Percentiles rank a stretch among this genome's conserved stretches.
Conservation (phyloP, 2,797 vertebrate genomes). For the Periparus ater region DNA sequence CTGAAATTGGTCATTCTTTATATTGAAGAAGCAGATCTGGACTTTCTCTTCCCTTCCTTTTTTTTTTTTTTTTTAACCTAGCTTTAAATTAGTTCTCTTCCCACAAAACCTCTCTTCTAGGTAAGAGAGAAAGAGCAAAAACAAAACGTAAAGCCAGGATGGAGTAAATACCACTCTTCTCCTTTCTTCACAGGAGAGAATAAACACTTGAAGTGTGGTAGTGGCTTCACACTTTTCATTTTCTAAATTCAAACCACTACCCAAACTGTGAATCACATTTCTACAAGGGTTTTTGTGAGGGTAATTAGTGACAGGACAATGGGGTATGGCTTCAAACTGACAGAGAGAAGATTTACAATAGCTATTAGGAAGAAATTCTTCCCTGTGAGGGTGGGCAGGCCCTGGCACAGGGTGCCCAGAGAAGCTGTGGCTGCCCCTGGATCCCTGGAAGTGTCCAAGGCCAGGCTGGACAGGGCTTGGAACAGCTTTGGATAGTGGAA, state of each 20-base stretch:
- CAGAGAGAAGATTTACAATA: not conserved
- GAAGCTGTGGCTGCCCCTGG: not conserved
- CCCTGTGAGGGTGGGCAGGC: rapidly evolving
- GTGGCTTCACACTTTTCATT: not conserved
- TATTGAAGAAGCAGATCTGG: not conserved
- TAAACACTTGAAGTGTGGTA: not conserved
- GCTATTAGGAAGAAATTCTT: not conserved
- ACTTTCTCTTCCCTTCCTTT: not conserved
- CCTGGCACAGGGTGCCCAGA: not conserved
- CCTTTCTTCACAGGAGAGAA: not conserved
- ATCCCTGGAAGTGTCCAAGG: not conserved
- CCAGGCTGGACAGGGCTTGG: rapidly evolving
- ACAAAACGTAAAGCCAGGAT: not conserved
- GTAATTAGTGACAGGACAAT: not conserved
- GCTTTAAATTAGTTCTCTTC: not conserved
- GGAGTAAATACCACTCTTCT: not conserved
- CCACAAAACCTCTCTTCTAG: not conserved
- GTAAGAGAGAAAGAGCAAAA: not conserved
- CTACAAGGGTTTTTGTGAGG: not conserved
- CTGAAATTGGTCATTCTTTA: constrained; percentile 24
- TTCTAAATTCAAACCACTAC: not conserved
- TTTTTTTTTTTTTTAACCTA: not conserved
- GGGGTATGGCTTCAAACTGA: not conserved
- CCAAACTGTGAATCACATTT: not conserved
- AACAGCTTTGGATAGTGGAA: rapidly evolving